phyloP scores from a whole-genome alignment of 2,888 invertebrate genomes.

The Onthophagus sagittarius region DNA sequence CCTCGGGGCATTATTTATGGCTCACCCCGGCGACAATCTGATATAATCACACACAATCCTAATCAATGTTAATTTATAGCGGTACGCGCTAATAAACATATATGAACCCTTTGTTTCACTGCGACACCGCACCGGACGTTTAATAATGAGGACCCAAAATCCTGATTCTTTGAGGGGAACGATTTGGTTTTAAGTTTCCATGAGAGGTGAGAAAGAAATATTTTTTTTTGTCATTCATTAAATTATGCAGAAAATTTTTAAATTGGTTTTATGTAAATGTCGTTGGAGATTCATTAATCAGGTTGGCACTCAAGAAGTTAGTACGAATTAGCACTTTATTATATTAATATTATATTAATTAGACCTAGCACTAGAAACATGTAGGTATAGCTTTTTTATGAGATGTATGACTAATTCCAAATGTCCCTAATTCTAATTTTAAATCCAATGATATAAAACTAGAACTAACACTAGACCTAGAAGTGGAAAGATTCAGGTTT shows the following conservation, averaged over 20 bases:
- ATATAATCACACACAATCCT: conserved; percentile 50
- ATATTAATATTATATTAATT: too few relatives aligned
- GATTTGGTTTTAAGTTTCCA: conserved; percentile 9
- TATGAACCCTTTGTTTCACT: conserved; percentile 48
- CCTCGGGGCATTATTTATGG: conserved; percentile 45
- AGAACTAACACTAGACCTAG: too few relatives aligned
- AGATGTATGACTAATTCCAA: too few relatives aligned
- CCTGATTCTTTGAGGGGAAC: background rate
- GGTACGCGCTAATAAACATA: conserved; percentile 48
- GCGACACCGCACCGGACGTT: conserved; percentile 37
- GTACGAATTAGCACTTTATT: background rate
- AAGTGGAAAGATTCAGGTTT: too few relatives aligned
- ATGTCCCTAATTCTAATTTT: too few relatives aligned
- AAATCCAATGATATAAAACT: too few relatives aligned
- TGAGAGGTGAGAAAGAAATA: too few relatives aligned
- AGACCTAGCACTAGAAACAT: too few relatives aligned
- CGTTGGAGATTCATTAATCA: background rate
- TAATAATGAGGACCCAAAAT: conserved; percentile 33
- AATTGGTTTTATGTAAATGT: background rate
- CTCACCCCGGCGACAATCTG: conserved; percentile 48
- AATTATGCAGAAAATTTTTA: too few relatives aligned
- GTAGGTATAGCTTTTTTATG: too few relatives aligned
- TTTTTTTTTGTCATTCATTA: too few relatives aligned
- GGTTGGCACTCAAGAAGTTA: background rate
- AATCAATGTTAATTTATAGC: conserved; percentile 51